A percentile compares a stretch with the other conserved stretches of the same genome.
phyloP scores from a whole-genome alignment of 2,888 invertebrate species.

The Schizaphis graminum region DNA sequence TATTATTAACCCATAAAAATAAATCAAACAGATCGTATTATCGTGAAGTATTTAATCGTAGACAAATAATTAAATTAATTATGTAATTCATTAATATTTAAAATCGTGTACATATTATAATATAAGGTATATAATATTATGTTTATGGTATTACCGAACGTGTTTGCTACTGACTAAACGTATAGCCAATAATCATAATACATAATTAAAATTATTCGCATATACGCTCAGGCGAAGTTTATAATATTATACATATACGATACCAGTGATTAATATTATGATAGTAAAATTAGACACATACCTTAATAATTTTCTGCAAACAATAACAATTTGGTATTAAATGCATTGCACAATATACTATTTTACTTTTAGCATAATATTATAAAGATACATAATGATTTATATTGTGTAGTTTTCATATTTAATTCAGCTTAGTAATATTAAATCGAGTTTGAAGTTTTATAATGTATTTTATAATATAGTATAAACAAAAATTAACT shows the following conservation, averaged over 20 bases:
- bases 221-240: neutral
- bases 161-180: slow-evolving; percentile 8
- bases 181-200: neutral
- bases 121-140: neutral
- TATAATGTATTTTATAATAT: neutral
- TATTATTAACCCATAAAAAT: neutral
- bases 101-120: neutral
- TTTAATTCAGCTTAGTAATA: neutral
- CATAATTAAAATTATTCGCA: slow-evolving; percentile 37
- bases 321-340: neutral
- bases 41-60: neutral
- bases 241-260: slow-evolving; percentile 14
- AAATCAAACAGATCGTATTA: neutral
- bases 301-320: neutral
- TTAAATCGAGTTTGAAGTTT: neutral
- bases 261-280: slow-evolving; percentile 32
- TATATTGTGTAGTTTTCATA: neutral
- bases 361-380: neutral
- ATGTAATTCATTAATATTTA: too few species aligned
- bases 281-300: slow-evolving; percentile 16
- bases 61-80: neutral
- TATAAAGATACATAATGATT: neutral
- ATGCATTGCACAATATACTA: neutral
- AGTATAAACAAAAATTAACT: neutral
- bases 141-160: neutral